Conservation (phyloP, 53 echinoderm and acorn worm species). For the Paracentrotus lividus region DNA sequence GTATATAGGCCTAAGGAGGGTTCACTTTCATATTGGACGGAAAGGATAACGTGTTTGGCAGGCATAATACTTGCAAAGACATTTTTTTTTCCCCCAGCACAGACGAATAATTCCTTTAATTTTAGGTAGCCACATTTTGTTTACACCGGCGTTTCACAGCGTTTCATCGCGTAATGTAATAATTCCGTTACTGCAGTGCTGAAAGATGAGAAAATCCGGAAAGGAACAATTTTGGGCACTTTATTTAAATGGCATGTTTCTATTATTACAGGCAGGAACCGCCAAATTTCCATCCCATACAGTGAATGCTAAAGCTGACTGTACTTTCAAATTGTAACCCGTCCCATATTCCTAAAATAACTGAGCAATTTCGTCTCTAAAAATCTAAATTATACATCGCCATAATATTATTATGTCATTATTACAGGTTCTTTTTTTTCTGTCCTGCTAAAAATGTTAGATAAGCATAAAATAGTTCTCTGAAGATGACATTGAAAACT, state of each 20-base stretch:
- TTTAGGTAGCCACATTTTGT: slow-evolving; percentile 42
- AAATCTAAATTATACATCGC: no score
- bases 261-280: slow-evolving; percentile 42
- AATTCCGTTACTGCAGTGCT: slow-evolving; percentile 37
- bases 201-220: slow-evolving; percentile 48
- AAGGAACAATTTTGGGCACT: slow-evolving; percentile 34
- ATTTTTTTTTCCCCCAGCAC: no score
- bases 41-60: no score
- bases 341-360: background rate
- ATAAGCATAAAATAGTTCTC: background rate
- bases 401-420: background rate
- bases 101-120: slow-evolving; percentile 22
- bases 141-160: slow-evolving; percentile 27
- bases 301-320: background rate
- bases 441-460: background rate
- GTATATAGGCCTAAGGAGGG: no score
- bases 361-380: background rate
- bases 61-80: no score
- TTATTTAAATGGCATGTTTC: slow-evolving; percentile 36
- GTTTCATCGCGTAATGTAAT: slow-evolving; percentile 46
- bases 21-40: no score
- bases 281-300: slow-evolving; percentile 9
- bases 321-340: background rate
- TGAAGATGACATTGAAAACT: slow-evolving; percentile 11
- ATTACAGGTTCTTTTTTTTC: background rate